Evolutionary conservation across 2,888 invertebrate species (phyloP).

Genomic region (Heliconius aoede): DNA sequence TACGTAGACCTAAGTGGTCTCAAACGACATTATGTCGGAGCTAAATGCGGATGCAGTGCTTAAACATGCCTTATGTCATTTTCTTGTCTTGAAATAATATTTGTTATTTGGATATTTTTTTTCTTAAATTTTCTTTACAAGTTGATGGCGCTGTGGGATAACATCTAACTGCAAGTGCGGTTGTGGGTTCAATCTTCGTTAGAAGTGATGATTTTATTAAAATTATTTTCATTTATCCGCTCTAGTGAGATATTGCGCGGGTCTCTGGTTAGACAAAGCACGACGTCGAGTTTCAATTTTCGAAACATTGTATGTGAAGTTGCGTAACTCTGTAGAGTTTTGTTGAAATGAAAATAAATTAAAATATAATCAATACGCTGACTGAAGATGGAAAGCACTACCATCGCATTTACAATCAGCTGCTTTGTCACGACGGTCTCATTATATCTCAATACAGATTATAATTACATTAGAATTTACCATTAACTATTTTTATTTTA

Average conservation of each 20-base stretch:
- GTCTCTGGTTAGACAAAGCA: too few relatives aligned
- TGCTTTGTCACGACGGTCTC: too few relatives aligned
- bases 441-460: too few relatives aligned
- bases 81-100: background rate
- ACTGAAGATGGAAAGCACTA: background rate
- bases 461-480: too few relatives aligned
- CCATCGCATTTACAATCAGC: background rate
- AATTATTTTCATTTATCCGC: background rate
- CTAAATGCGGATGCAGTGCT: slow-evolving; percentile 23
- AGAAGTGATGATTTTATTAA: background rate
- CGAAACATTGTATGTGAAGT: background rate
- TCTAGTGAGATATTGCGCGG: too few relatives aligned
- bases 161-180: background rate
- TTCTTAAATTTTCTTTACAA: background rate
- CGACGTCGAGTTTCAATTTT: background rate
- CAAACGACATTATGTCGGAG: slow-evolving; percentile 18
- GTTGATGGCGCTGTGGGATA: background rate
- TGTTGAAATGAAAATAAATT: too few relatives aligned
- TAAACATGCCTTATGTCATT: slow-evolving; percentile 12
- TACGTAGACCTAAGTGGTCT: slow-evolving; percentile 28
- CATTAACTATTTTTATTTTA: too few relatives aligned
- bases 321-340: background rate
- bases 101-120: background rate
- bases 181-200: background rate
- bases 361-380: too few relatives aligned